Percentiles rank a stretch among this genome's conserved stretches.
Evolutionary conservation across 2,888 invertebrate genomes (phyloP).

Genomic region (Halocaridina rubra): DNA sequence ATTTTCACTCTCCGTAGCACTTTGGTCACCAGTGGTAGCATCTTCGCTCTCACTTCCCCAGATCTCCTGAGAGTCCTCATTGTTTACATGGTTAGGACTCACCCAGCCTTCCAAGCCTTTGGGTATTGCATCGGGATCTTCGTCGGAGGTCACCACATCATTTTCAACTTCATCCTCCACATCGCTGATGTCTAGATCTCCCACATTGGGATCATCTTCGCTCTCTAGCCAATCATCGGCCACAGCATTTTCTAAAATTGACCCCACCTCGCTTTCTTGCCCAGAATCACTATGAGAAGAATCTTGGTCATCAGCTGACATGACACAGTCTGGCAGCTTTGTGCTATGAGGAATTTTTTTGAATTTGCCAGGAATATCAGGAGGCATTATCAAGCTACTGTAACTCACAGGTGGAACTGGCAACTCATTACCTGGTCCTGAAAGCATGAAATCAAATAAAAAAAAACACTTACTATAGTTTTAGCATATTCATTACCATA

Average conservation of each 20-base stretch:
- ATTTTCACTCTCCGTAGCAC: neutral
- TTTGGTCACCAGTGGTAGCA: neutral
- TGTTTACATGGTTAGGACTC: neutral
- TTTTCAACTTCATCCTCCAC: neutral
- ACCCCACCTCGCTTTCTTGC: neutral
- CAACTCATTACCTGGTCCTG: too few species aligned
- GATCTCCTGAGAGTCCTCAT: neutral
- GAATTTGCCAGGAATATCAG: neutral
- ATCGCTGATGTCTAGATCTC: neutral
- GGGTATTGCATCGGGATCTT: neutral
- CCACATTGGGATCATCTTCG: neutral
- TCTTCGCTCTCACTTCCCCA: slow-evolving; percentile 25
- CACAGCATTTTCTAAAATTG: too few species aligned
- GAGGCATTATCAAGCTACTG: neutral
- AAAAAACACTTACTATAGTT: too few species aligned
- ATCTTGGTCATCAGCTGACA: neutral
- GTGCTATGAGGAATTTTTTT: neutral
- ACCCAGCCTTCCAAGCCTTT: neutral
- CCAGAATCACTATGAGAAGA: neutral
- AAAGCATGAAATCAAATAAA: too few species aligned
- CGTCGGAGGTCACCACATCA: neutral
- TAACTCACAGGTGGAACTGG: neutral
- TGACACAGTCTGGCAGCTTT: neutral
- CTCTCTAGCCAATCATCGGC: too few species aligned
- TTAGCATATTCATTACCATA: too few species aligned